These are phyloP conservation scores for Aphrophora alni DNA, from an alignment of 2,888 invertebrate species.

Conservation along the genomic window DNA sequence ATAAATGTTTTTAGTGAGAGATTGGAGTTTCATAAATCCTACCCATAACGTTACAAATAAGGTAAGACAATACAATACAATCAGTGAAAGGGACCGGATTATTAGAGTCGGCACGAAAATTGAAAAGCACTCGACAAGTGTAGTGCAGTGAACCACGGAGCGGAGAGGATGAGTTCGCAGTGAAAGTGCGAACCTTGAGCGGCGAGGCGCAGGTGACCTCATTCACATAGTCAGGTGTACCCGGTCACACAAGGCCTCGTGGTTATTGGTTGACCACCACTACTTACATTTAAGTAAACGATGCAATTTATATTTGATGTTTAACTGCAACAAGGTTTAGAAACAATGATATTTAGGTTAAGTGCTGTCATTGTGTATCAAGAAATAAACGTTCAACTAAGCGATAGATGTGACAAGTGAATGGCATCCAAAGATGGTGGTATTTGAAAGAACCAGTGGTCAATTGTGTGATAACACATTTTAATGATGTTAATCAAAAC, in stretches of 20 bases:
- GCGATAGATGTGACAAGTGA: not conserved
- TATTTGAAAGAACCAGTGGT: too few species aligned
- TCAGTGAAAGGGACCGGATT: not conserved
- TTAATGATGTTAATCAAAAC: too few species aligned
- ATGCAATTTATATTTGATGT: not conserved
- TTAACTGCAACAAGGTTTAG: too few species aligned
- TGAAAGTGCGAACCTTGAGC: not conserved
- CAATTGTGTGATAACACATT: too few species aligned
- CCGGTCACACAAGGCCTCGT: not conserved
- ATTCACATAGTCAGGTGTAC: not conserved
- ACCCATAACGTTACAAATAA: too few species aligned
- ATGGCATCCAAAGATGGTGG: not conserved
- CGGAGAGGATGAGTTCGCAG: not conserved
- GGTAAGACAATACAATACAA: not conserved
- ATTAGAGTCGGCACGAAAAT: not conserved
- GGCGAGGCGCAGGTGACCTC: not conserved
- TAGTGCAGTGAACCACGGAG: too few species aligned
- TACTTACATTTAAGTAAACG: not conserved
- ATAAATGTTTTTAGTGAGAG: too few species aligned
- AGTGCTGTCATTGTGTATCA: not conserved
- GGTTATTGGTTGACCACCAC: not conserved
- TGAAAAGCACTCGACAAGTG: not conserved
- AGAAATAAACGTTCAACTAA: not conserved
- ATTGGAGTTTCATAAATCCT: too few species aligned
- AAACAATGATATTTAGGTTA: constrained; percentile 6